phyloP scores from a whole-genome alignment of 1,140 invertebrate genomes.

The Lasaia peninsularis region DNA sequence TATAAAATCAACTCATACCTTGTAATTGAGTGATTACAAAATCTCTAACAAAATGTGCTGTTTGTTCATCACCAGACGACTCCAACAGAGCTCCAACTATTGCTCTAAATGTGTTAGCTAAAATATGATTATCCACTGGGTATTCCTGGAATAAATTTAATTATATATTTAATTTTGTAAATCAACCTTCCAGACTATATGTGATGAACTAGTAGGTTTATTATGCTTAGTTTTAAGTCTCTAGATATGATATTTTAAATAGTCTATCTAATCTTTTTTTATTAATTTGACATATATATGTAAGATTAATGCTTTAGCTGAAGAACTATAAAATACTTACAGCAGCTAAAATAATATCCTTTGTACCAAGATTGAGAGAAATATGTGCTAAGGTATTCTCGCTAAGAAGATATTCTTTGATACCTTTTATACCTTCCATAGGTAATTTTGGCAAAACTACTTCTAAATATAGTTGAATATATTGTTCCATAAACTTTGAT shows the following conservation, averaged over 20 bases:
- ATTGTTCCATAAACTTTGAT: conserved; percentile 60
- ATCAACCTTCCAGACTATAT: too few species aligned
- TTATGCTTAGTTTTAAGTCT: too few species aligned
- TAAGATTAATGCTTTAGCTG: not conserved
- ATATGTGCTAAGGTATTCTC: conserved; percentile 83
- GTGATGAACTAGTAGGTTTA: too few species aligned
- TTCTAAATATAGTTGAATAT: conserved; percentile 75
- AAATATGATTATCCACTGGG: conserved; percentile 82
- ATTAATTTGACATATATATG: too few species aligned
- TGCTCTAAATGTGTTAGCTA: conserved; percentile 89
- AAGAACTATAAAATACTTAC: conserved; percentile 78
- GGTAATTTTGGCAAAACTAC: conserved; percentile 84
- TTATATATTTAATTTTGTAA: too few species aligned
- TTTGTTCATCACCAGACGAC: conserved; percentile 79
- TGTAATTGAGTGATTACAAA: conserved; percentile 89
- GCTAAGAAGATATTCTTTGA: conserved; percentile 83
- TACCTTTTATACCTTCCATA: conserved; percentile 79
- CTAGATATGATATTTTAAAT: too few species aligned
- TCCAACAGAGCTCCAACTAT: conserved; percentile 86
- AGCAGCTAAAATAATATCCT: conserved; percentile 86
- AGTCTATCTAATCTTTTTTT: too few species aligned
- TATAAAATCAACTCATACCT: too few species aligned
- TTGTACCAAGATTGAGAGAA: conserved; percentile 85
- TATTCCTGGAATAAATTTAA: conserved; percentile 81
- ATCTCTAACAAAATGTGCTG: conserved; percentile 89